Evolutionary conservation across 2,797 vertebrate genomes (phyloP).

Genomic region (Selene dorsalis): DNA sequence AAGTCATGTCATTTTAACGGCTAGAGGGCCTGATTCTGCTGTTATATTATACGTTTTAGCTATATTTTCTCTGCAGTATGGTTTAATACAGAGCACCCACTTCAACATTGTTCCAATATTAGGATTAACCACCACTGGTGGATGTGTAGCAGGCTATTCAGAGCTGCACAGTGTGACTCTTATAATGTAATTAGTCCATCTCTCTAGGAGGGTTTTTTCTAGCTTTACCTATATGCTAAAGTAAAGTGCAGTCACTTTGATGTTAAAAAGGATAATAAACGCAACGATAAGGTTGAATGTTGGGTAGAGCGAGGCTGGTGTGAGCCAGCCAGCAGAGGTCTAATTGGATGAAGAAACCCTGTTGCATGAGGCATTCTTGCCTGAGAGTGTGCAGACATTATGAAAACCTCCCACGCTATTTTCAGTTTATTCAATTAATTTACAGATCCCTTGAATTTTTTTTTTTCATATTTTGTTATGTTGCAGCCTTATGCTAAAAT

Average conservation of each 20-base stretch:
- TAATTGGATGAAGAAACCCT: constrained; percentile 86
- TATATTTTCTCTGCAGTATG: constrained; percentile 38
- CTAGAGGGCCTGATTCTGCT: constrained; percentile 48
- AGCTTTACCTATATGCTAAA: constrained; percentile 83
- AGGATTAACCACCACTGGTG: constrained; percentile 57
- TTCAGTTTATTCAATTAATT: constrained; percentile 85
- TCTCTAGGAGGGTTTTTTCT: constrained; percentile 79
- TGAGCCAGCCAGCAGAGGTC: constrained; percentile 81
- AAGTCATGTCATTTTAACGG: constrained; percentile 48
- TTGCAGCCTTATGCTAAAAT: background rate
- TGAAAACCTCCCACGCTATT: constrained; percentile 81
- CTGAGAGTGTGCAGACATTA: constrained; percentile 79
- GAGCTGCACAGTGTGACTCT: constrained; percentile 78
- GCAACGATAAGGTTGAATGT: constrained; percentile 79
- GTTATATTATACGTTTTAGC: constrained; percentile 37
- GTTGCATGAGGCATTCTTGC: constrained; percentile 80
- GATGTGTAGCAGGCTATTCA: constrained; percentile 61
- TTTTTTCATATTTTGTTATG: background rate
- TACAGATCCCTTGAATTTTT: constrained; percentile 10
- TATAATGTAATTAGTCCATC: constrained; percentile 82
- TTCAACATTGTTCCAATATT: constrained; percentile 56
- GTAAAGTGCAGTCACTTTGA: constrained; percentile 84
- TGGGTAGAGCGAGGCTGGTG: constrained; percentile 72
- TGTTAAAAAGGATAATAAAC: constrained; percentile 83
- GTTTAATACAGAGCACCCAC: constrained; percentile 48